Percentiles rank a stretch among this genome's conserved stretches.
Conservation (phyloP, 2,797 vertebrate species). For the Adrianichthys oophorus region DNA sequence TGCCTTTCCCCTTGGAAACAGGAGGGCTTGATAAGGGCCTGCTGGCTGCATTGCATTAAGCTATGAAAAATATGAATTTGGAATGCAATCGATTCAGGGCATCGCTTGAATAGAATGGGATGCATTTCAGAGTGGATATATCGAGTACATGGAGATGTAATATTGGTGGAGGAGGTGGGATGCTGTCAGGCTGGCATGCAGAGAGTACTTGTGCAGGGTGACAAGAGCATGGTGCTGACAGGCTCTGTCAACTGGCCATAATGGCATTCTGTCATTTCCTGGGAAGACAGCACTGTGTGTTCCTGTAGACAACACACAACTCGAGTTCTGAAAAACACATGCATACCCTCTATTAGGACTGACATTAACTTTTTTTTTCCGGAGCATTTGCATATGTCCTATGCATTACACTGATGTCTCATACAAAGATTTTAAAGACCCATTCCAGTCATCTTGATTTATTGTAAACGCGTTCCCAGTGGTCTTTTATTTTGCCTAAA, state of each 20-base stretch:
- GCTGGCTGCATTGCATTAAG: constrained; percentile 69
- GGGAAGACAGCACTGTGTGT: constrained; percentile 47
- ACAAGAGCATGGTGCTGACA: constrained; percentile 63
- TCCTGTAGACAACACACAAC: constrained; percentile 43
- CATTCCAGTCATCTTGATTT: no score
- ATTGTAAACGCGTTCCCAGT: no score
- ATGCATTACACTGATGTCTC: constrained; percentile 22
- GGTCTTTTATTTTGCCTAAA: no score
- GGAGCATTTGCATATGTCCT: constrained; percentile 22
- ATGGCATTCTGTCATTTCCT: constrained; percentile 67
- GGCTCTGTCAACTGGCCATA: constrained; percentile 72
- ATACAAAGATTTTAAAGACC: no score
- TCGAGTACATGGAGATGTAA: constrained; percentile 70
- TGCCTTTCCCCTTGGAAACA: constrained; percentile 62
- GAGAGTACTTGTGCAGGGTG: constrained; percentile 66
- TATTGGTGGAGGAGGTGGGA: constrained; percentile 60
- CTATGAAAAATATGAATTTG: constrained; percentile 66
- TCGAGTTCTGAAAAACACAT: constrained; percentile 38
- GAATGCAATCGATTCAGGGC: constrained; percentile 72
- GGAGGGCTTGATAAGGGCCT: constrained; percentile 70
- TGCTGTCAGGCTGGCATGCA: constrained; percentile 66
- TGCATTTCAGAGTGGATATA: constrained; percentile 69
- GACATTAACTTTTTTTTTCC: constrained; percentile 29
- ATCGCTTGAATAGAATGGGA: constrained; percentile 68
- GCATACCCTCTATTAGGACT: constrained; percentile 36